Base-by-base conservation (phyloP, 2,888 invertebrate species). In the Dasypolia templi region DNA sequence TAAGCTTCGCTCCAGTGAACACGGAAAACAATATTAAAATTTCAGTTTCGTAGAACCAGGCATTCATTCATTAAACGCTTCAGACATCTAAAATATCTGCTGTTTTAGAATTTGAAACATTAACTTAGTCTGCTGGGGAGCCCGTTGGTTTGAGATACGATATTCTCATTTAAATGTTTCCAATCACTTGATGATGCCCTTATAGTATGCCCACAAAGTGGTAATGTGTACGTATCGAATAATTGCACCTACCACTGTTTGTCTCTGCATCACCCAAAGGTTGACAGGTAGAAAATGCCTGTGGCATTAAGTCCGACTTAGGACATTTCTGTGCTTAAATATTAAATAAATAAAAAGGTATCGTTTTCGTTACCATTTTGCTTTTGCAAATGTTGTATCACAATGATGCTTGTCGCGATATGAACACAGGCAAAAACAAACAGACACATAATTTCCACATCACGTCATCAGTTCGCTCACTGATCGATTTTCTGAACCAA, bases 401-500 rank as follows among this genome's bases (percentile, higher is more conserved):
- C 69, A 42, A 22, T 79, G 5, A 29, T 32, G 3, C n/a, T 2
- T 17, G 19, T 5, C 4, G 9, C n/a, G 19, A 14, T 14, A 17
- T 12, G 42, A 56, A 62, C 19, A 26, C n/a, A 44, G 35, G 26
- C 46, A 69, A 64, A 51, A 62, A 61, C 35, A 39, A 61, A 17
- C 29, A 32, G 32, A 39, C 32, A 42, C 35, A 61, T 65, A 32
- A 75, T 81, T 74, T 81, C 35, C 56, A 67, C 55, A 55, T 65
- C 22, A 73, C 51, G 22, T 56, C 72, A 79, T 68, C 68, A 35
- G 61, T 58, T 59, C 35, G 32, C 35, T 49, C 51, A 64, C 70
- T 77, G 66, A 71, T 72, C 55, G n/a, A 22, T 59, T 71, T 72
- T 72, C 72, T 26, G 81, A 75, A 77, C 59, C 72, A 81, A 85